These are phyloP conservation scores for Bufotes viridis DNA, from an alignment of 2,797 vertebrate species.

Conservation along the genomic window DNA sequence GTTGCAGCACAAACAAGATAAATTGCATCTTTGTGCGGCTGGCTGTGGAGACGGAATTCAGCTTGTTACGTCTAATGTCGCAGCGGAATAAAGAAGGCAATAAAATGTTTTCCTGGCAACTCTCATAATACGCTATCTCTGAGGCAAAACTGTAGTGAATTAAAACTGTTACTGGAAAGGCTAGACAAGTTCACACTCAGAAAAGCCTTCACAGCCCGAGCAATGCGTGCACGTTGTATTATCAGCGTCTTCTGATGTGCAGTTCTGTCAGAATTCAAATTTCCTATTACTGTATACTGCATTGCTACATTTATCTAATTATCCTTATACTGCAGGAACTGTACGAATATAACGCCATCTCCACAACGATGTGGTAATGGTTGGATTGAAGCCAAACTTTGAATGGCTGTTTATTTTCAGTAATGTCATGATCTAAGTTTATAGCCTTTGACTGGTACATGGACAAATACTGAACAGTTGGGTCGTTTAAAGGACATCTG, in stretches of 20 bases:
- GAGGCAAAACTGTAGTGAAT: slow-evolving; percentile 37
- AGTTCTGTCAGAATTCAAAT: neutral
- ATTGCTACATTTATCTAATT: neutral
- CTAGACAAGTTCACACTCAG: slow-evolving; percentile 19
- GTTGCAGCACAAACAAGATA: slow-evolving; percentile 50
- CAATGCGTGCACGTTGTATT: neutral
- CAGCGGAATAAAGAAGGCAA: slow-evolving; percentile 43
- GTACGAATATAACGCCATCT: neutral
- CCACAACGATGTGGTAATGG: neutral
- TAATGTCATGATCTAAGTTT: neutral
- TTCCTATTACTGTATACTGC: neutral
- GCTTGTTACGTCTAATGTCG: slow-evolving; percentile 53
- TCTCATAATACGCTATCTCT: slow-evolving; percentile 34
- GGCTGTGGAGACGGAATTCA: slow-evolving; percentile 42
- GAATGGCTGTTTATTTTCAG: neutral
- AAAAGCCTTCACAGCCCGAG: neutral
- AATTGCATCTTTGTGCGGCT: slow-evolving; percentile 45
- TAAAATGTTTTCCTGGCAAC: slow-evolving; percentile 34
- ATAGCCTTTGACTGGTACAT: neutral
- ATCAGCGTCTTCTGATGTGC: neutral
- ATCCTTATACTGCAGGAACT: neutral
- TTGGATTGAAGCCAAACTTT: neutral
- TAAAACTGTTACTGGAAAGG: slow-evolving; percentile 49
- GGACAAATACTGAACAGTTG: neutral
- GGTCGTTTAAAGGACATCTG: too few species aligned